Base-by-base conservation (phyloP, 2,797 vertebrate species). In the Rhinophrynus dorsalis region DNA sequence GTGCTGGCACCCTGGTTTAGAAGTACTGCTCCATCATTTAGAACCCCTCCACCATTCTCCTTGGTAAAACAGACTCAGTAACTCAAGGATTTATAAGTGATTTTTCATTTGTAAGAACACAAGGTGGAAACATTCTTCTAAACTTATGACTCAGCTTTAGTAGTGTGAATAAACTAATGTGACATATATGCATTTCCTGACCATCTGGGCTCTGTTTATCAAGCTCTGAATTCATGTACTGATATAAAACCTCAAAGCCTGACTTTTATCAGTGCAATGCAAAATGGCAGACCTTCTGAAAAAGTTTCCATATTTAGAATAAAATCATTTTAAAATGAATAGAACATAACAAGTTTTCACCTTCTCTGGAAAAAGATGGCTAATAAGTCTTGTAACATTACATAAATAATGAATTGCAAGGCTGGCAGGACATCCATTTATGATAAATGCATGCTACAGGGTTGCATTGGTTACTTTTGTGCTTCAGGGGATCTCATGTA, bases 121-220 rank as follows among this genome's bases (percentile, higher is more conserved):
- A 7, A 54, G 58, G 4, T 18, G n/a, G n/a, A 27, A 72, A 47
- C 57, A 58, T 21, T 57, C n/a, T 64, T 63, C 27, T 17, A 11
- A 29, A 13, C 9, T 8, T 44, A 9, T 18, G 27, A 10, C 52
- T 20, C 18, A 58, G 33, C 21, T 37, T 64, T 50, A 50, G 32
- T 24, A 42, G 32, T 65, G 54, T 51, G 54, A 65, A 66, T 51
- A 65, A 64, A 62, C 40, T 35, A 58, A 57, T 13, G 35, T 65
- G 61, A 52, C 61, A 52, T 44, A 51, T 58, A 42, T 65, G 54
- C 60, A 42, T 58, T 58, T 44, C n/a, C 54, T 44, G 42, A 72
- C 61, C 69, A 72, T 65, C 69, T 65, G 69, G 69, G 69, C 15
- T 54, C 54, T 59, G 24, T 72, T 72, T 65, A 65, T 65, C 61